Evolutionary conservation across 2,113 vertebrate species (phyloP).

Genomic region (Oplegnathus fasciatus): DNA sequence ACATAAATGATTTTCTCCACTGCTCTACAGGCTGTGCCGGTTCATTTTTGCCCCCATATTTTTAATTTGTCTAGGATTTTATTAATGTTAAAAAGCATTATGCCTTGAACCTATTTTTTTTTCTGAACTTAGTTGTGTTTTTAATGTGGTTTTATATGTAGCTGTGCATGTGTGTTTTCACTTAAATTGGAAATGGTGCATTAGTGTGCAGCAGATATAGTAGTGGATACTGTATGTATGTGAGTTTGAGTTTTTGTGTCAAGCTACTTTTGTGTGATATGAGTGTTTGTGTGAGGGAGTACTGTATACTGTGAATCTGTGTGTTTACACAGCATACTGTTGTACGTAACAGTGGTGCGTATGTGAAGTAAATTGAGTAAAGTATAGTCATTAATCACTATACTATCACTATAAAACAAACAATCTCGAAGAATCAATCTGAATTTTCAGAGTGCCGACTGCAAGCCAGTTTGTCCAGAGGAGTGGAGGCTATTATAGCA

Average conservation of each 20-base stretch:
- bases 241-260: not conserved
- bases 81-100: not conserved
- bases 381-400: too few relatives aligned
- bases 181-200: not conserved
- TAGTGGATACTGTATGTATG: not conserved
- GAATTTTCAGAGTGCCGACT: not conserved
- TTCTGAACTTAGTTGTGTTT: not conserved
- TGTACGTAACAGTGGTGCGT: not conserved
- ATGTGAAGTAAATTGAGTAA: not conserved
- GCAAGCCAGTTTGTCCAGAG: not conserved
- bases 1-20: not conserved
- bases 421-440: not conserved
- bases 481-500: constrained; percentile 2
- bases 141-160: not conserved
- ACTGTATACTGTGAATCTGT: not conserved
- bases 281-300: not conserved
- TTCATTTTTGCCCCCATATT: not conserved
- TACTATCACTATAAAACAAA: not conserved
- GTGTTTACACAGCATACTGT: not conserved
- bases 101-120: not conserved
- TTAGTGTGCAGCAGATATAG: not conserved
- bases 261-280: too few relatives aligned
- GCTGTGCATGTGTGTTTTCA: not conserved
- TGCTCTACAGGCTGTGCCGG: not conserved
- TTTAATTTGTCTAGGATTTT: not conserved